phyloP scores from a whole-genome alignment of 92 coral and sea anemone species.

The Metridium senile region DNA sequence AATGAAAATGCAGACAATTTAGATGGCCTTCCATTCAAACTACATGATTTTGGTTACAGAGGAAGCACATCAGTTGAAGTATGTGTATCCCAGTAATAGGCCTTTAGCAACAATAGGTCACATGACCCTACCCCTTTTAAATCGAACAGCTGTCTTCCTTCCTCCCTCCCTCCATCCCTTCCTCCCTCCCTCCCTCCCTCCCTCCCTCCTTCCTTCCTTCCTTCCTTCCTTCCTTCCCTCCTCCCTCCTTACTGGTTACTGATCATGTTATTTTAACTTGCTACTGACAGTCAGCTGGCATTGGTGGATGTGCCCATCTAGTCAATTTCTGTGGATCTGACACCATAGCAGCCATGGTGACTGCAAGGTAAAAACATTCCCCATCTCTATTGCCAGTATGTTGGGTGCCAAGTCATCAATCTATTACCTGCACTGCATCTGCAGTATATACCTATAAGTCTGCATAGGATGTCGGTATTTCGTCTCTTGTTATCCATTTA shows the following conservation, averaged over 20 bases:
- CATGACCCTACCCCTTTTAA: too few species aligned
- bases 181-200: background rate
- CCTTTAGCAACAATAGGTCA: too few species aligned
- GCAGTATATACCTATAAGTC: too few species aligned
- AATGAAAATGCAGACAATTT: slow-evolving; percentile 74
- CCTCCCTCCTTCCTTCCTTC: background rate
- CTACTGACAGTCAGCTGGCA: slow-evolving; percentile 69
- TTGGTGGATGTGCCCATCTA: slow-evolving; percentile 90
- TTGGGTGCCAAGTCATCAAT: too few species aligned
- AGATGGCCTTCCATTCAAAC: slow-evolving; percentile 83
- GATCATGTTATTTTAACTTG: too few species aligned
- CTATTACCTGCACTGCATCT: too few species aligned
- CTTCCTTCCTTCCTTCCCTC: background rate
- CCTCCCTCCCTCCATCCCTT: too few species aligned
- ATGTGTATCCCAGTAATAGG: background rate
- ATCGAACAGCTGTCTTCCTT: too few species aligned
- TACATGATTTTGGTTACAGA: slow-evolving; percentile 89
- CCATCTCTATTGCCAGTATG: background rate
- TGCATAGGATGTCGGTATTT: too few species aligned
- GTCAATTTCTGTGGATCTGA: slow-evolving; percentile 84
- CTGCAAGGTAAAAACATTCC: slow-evolving; percentile 60
- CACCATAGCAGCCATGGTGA: slow-evolving; percentile 66
- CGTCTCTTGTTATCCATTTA: too few species aligned
- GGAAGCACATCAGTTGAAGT: slow-evolving; percentile 94
- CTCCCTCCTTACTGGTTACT: too few species aligned